A percentile compares a stretch with the other conserved stretches of the same genome.
Evolutionary conservation across 2,797 vertebrate genomes (phyloP).

Genomic region (Scarus forsteni): DNA sequence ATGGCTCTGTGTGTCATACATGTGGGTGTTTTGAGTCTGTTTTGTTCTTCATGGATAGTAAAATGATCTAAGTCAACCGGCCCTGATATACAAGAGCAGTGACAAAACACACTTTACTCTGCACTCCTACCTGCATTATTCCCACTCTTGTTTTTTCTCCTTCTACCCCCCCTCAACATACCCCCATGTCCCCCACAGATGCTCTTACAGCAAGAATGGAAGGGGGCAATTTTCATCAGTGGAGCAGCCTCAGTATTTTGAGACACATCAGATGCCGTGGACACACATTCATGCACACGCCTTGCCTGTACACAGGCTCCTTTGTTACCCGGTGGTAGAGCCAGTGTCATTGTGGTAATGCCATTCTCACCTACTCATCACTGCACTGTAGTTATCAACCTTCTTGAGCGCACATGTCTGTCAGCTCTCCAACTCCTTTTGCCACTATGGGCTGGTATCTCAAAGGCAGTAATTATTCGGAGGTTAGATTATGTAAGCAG

Average conservation of each 20-base stretch:
- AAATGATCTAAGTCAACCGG: constrained; percentile 61
- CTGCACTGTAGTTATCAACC: constrained; percentile 56
- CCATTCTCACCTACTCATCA: constrained; percentile 72
- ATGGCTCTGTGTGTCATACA: constrained; percentile 36
- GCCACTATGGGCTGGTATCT: constrained; percentile 28
- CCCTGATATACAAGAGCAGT: constrained; percentile 64
- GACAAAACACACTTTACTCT: constrained; percentile 71
- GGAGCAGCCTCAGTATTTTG: constrained; percentile 72
- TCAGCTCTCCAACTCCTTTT: constrained; percentile 42
- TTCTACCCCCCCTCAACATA: background rate
- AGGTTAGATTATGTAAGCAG: constrained; percentile 38
- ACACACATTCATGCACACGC: constrained; percentile 31
- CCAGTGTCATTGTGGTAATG: constrained; percentile 63
- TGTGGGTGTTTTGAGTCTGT: constrained; percentile 55
- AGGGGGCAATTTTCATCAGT: constrained; percentile 76
- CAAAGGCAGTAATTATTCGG: constrained; percentile 55
- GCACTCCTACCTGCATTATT: constrained; percentile 72
- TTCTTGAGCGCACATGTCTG: constrained; percentile 35
- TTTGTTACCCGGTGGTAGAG: constrained; percentile 65
- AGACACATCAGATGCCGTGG: constrained; percentile 69
- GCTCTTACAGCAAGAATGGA: constrained; percentile 67
- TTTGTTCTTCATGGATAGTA: constrained; percentile 36
- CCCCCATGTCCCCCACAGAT: constrained; percentile 21
- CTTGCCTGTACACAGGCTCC: constrained; percentile 55
- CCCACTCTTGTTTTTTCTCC: constrained; percentile 11